Conservation (phyloP, 2,888 invertebrate species). For the Andricus quercusramuli region DNA sequence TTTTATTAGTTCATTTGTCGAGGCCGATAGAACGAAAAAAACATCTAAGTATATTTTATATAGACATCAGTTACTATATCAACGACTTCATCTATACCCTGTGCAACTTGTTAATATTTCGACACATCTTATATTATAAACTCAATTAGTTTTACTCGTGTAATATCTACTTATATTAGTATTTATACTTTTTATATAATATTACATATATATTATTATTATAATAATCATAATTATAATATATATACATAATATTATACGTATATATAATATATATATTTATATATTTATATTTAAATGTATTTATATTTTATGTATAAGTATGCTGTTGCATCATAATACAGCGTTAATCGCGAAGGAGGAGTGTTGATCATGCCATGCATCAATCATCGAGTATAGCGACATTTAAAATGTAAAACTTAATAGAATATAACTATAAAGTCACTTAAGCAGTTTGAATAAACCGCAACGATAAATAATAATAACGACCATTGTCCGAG, state of each 20-base stretch:
- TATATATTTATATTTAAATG: slow-evolving; percentile 58
- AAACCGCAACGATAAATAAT: slow-evolving; percentile 53
- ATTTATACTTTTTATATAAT: slow-evolving; percentile 54
- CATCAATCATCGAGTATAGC: slow-evolving; percentile 56
- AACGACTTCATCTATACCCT: slow-evolving; percentile 79
- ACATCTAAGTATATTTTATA: slow-evolving; percentile 73
- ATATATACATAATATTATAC: slow-evolving; percentile 57
- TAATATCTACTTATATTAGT: slow-evolving; percentile 57
- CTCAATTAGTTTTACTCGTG: slow-evolving; percentile 67
- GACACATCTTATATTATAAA: slow-evolving; percentile 76
- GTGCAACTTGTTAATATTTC: slow-evolving; percentile 77
- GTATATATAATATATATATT: slow-evolving; percentile 53
- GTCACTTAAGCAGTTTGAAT: slow-evolving; percentile 36
- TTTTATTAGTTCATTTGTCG: slow-evolving; percentile 67
- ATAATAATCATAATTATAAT: no score
- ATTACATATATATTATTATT: slow-evolving; percentile 65
- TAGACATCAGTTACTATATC: slow-evolving; percentile 77
- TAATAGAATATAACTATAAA: slow-evolving; percentile 40
- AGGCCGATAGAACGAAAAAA: slow-evolving; percentile 77
- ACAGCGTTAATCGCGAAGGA: slow-evolving; percentile 66
- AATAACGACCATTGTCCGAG: slow-evolving; percentile 53
- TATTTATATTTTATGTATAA: slow-evolving; percentile 67
- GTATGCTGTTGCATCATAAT: slow-evolving; percentile 74
- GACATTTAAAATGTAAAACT: slow-evolving; percentile 54
- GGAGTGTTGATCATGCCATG: slow-evolving; percentile 60